A percentile compares a stretch with the other conserved stretches of the same genome.
Conservation (phyloP, 2,888 invertebrate genomes). For the Eristalis tenax region DNA sequence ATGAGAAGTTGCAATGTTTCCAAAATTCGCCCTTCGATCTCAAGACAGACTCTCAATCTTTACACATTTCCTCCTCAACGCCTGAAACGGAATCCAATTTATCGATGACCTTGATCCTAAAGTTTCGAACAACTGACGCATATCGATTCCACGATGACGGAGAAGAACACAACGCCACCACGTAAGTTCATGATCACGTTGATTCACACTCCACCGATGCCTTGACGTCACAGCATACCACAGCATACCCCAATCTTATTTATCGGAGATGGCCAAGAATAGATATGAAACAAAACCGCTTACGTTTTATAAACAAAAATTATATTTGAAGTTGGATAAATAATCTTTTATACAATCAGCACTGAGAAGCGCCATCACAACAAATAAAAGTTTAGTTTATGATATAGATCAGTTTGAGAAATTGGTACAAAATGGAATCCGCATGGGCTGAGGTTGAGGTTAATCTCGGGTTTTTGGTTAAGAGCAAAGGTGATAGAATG, state of each 20-base stretch:
- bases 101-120: too few relatives aligned
- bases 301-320: conserved; percentile 44
- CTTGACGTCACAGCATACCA: background rate
- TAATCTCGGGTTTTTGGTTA: conserved; percentile 27
- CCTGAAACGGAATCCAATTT: too few relatives aligned
- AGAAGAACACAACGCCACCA: too few relatives aligned
- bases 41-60: too few relatives aligned
- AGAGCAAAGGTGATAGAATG: conserved; percentile 31
- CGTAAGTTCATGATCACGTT: too few relatives aligned
- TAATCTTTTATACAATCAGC: conserved; percentile 47
- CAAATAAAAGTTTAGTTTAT: conserved; percentile 39
- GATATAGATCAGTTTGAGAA: conserved; percentile 7
- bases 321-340: conserved; percentile 51
- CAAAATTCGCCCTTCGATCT: too few relatives aligned
- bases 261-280: background rate
- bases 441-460: conserved; percentile 6
- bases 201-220: too few relatives aligned
- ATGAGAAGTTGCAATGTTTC: too few relatives aligned
- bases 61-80: too few relatives aligned
- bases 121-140: too few relatives aligned
- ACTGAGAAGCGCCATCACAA: conserved; percentile 44
- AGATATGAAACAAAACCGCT: background rate
- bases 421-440: conserved; percentile 57
- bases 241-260: background rate
- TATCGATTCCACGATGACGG: too few relatives aligned